Evolutionary conservation across 2,888 invertebrate species (phyloP).

Genomic region (Spisula solida): DNA sequence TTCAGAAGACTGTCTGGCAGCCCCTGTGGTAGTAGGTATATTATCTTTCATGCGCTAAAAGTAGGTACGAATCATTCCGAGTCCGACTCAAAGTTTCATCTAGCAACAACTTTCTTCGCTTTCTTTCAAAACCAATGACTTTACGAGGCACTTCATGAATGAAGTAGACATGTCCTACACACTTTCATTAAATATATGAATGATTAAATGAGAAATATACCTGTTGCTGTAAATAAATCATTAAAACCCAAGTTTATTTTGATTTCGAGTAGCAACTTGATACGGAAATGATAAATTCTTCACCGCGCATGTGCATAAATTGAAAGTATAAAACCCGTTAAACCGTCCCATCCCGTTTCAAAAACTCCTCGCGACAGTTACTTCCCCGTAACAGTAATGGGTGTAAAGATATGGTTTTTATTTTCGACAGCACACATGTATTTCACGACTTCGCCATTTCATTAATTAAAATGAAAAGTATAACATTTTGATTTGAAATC

Average conservation of each 20-base stretch:
- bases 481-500: no score
- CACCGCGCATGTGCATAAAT: slow-evolving; percentile 53
- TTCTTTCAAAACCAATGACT: background rate
- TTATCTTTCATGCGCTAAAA: no score
- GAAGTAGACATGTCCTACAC: background rate
- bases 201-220: background rate
- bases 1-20: no score
- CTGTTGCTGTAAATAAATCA: background rate
- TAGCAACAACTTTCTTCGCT: background rate
- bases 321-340: background rate
- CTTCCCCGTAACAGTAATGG: no score
- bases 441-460: no score
- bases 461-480: no score
- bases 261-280: slow-evolving; percentile 74
- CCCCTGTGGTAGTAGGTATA: no score
- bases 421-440: no score
- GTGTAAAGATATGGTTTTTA: no score
- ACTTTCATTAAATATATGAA: background rate
- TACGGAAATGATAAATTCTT: slow-evolving; percentile 51
- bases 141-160: background rate
- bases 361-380: no score
- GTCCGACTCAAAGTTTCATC: background rate
- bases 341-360: background rate
- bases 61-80: background rate
- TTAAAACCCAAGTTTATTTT: slow-evolving; percentile 8